phyloP scores from a whole-genome alignment of 1,140 invertebrate genomes.

The Anastrepha obliqua region DNA sequence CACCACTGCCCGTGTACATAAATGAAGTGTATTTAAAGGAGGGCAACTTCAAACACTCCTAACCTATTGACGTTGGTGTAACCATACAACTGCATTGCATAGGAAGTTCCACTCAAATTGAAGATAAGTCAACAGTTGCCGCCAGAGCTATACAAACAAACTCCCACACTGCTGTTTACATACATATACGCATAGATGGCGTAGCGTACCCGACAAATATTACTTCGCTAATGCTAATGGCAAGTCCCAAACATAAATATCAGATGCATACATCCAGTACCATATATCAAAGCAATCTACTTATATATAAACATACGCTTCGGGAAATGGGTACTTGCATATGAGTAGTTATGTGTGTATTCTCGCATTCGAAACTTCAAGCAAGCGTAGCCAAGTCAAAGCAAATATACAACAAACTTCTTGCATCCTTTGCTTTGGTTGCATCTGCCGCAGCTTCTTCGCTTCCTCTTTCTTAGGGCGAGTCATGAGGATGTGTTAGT shows the following conservation, averaged over 20 bases:
- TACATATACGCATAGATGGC: too few species aligned
- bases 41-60: background rate
- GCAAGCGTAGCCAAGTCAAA: constrained; percentile 3
- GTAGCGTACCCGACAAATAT: too few species aligned
- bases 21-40: background rate
- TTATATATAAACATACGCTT: background rate
- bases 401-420: constrained; percentile 4
- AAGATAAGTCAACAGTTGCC: constrained; percentile 32
- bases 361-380: background rate
- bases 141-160: background rate
- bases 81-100: background rate
- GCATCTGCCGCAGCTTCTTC: background rate
- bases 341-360: background rate
- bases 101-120: background rate
- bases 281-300: background rate
- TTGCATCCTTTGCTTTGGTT: background rate
- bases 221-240: too few species aligned
- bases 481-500: background rate
- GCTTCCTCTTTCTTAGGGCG: background rate
- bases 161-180: background rate
- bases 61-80: background rate
- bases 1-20: background rate
- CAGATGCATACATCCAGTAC: background rate
- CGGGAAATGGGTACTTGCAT: background rate
- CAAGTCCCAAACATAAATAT: too few species aligned